phyloP scores from a whole-genome alignment of 2,113 vertebrate species.

The Dicentrarchus labrax region DNA sequence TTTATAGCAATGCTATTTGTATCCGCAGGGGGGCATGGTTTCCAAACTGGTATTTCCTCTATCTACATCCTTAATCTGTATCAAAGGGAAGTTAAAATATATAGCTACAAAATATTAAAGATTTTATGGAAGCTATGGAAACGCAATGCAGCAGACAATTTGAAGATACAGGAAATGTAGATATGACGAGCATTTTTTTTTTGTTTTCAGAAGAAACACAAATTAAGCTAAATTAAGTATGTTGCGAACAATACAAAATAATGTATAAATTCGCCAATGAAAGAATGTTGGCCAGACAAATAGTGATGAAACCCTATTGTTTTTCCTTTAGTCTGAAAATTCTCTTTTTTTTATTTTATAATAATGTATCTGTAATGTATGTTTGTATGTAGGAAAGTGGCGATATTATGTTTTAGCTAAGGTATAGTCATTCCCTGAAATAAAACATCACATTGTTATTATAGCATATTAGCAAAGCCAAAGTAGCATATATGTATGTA shows the following conservation, averaged over 20 bases:
- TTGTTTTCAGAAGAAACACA: too few species aligned
- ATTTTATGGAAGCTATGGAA: not conserved
- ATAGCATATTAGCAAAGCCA: too few species aligned
- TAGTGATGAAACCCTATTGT: too few species aligned
- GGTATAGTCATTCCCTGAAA: not conserved
- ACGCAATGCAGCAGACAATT: not conserved
- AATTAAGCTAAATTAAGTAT: too few species aligned
- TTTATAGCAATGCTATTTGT: conserved; percentile 33
- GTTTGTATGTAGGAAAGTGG: too few species aligned
- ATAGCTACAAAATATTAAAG: not conserved
- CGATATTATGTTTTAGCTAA: not conserved
- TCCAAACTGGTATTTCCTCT: conserved; percentile 23
- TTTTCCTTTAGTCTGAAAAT: not conserved
- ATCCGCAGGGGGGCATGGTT: conserved; percentile 73
- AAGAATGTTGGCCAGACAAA: not conserved
- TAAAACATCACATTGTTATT: not conserved
- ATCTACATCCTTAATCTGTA: not conserved
- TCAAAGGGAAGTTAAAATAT: not conserved
- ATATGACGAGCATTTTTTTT: not conserved
- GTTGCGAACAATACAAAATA: not conserved
- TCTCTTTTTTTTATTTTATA: not conserved
- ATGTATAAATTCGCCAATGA: too few species aligned
- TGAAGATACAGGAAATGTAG: not conserved
- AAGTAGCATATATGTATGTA: too few species aligned
- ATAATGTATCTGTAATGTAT: not conserved